phyloP scores from a whole-genome alignment of 2,113 vertebrate genomes.

The Echinops telfairi region DNA sequence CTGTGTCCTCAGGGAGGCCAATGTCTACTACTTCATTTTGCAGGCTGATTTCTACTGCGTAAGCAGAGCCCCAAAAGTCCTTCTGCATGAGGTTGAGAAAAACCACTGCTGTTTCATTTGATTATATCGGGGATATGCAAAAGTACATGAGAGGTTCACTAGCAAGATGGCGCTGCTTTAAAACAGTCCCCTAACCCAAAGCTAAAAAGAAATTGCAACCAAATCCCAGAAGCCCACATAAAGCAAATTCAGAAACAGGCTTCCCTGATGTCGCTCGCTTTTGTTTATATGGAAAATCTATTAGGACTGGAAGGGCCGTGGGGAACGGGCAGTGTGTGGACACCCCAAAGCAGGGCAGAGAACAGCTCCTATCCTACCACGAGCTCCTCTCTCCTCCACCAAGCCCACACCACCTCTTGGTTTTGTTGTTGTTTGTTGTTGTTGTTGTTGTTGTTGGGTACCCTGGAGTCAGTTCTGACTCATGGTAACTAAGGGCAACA shows the following conservation, averaged over 20 bases:
- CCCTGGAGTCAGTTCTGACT: too few species aligned
- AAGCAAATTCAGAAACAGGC: conserved; percentile 57
- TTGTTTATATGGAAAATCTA: conserved; percentile 44
- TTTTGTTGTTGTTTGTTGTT: too few species aligned
- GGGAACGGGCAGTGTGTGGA: background rate
- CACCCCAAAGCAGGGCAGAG: background rate
- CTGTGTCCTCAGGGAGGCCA: background rate
- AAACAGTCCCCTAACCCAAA: conserved; percentile 46
- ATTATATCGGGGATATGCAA: conserved; percentile 25
- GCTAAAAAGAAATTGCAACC: conserved; percentile 56
- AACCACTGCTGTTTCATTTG: conserved; percentile 58
- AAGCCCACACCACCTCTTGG: background rate
- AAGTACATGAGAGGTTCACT: conserved; percentile 17
- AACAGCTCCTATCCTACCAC: background rate
- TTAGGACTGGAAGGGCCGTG: background rate
- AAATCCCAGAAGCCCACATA: conserved; percentile 49
- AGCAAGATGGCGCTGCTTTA: conserved; percentile 53
- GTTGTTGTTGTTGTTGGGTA: too few species aligned
- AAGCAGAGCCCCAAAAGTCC: conserved; percentile 35
- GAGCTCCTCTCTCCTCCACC: background rate
- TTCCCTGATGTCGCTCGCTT: background rate
- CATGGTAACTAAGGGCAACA: too few species aligned
- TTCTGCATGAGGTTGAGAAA: background rate
- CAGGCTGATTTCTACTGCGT: background rate
- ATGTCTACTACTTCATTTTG: conserved; percentile 20